Base-by-base conservation (phyloP, 2,113 vertebrate genomes). In the Pituophis catenifer region DNA sequence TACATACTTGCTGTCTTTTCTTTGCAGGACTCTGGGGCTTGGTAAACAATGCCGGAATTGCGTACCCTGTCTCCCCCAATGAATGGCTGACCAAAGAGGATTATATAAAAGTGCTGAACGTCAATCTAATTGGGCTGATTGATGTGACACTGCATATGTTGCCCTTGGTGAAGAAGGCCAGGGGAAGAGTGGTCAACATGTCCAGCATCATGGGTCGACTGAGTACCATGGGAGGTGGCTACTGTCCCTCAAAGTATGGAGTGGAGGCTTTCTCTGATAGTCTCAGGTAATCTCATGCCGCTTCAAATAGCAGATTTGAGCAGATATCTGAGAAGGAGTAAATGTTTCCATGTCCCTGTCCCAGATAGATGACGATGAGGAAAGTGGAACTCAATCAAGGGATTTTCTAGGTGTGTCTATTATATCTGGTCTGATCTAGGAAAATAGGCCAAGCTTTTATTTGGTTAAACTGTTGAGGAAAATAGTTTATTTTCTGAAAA, bases 241-340 rank as follows among this genome's bases (percentile, higher is more conserved):
- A 98, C 95, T 98, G 97, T 5, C 92, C 98, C 90, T 98, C 98
- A 33, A 98, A 98, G 94, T 97, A 96, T 54, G 98, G 98, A 0
- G 98, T 98, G 3, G 98, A 98, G 93, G 97, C 98, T 81, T 98
- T 98, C 94, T 98, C 98, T 3, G 98, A 98, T 95, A 97, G 96
- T 26, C 96, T 98, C 9, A 96, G 98, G 98, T 98, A 94, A 97
- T 29, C 57, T 89, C 52, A 50, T 29, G 65, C 3, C 52, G 8
- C 19, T 48, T 85, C 57, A 53, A 93, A 93, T 38, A 33, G 15
- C 33, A 90, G 11, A 1, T 13, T 58, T 8, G 70, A 33, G 10
- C 70, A 59, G 50, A 38, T 23, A 13, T 58, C 23, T 53, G 48
- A 55, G 62, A 54, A 19, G 29, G 8, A n/a, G 15, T 29, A 90